phyloP scores from a whole-genome alignment of 2,888 invertebrate genomes.

The Steinernema hermaphroditum region DNA sequence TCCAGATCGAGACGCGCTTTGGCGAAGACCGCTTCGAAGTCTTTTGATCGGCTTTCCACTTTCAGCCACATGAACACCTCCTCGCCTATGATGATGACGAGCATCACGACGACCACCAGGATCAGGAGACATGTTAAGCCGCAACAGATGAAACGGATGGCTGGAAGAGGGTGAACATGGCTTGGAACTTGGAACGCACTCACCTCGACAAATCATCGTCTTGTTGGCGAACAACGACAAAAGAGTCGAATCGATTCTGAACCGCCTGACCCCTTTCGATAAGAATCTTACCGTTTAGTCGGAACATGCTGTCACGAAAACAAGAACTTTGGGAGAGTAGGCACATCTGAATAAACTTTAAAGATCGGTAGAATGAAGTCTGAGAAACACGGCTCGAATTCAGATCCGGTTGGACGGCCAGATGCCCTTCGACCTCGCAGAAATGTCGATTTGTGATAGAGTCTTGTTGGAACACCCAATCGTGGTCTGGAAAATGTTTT shows the following conservation, averaged over 20 bases:
- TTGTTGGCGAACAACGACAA: neutral
- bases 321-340: too few species aligned
- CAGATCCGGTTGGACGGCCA: too few species aligned
- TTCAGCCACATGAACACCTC: slow-evolving; percentile 14
- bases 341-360: too few species aligned
- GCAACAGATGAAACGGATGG: neutral
- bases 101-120: neutral
- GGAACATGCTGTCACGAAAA: neutral
- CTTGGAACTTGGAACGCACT: too few species aligned
- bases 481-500: too few species aligned
- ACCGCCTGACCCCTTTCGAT: slow-evolving; percentile 20
- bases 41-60: neutral
- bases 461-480: too few species aligned
- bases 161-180: too few species aligned
- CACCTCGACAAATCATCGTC: neutral
- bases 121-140: neutral
- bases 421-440: too few species aligned
- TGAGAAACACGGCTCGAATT: too few species aligned
- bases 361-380: too few species aligned
- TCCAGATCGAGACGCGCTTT: slow-evolving; percentile 14
- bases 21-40: neutral
- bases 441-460: too few species aligned
- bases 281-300: neutral
- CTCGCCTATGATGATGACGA: neutral
- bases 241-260: neutral